These are phyloP conservation scores for Anthoptus insignis DNA, from an alignment of 2,888 invertebrate genomes.

Conservation along the genomic window DNA sequence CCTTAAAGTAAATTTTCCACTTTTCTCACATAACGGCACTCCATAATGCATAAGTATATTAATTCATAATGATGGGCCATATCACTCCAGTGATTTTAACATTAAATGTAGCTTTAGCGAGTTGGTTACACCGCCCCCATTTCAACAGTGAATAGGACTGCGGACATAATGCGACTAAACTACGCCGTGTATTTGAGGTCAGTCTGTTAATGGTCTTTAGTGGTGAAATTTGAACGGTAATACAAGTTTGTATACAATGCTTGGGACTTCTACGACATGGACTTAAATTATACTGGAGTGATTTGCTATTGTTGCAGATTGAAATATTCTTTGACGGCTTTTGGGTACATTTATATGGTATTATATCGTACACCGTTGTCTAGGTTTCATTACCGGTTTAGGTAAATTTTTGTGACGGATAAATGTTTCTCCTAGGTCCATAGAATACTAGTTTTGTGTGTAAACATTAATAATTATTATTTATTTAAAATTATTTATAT, in stretches of 20 bases:
- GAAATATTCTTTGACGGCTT: no score
- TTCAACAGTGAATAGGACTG: conserved; percentile 15
- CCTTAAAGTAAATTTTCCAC: not conserved
- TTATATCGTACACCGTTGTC: no score
- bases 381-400: no score
- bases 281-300: no score
- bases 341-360: no score
- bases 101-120: conserved; percentile 15
- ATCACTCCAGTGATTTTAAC: not conserved
- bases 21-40: not conserved
- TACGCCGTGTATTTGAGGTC: conserved; percentile 22
- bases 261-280: not conserved
- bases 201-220: conserved; percentile 27
- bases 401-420: no score
- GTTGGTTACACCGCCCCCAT: conserved; percentile 17
- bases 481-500: no score
- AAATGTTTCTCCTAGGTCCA: no score
- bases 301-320: no score
- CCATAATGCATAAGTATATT: not conserved
- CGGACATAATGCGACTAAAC: conserved; percentile 30
- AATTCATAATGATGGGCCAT: not conserved
- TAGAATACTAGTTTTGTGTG: no score
- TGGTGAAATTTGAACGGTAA: conserved; percentile 24
- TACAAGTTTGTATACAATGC: conserved; percentile 15
- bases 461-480: no score